Base-by-base conservation (phyloP, 23 tunicate species). In the Styela clava region DNA sequence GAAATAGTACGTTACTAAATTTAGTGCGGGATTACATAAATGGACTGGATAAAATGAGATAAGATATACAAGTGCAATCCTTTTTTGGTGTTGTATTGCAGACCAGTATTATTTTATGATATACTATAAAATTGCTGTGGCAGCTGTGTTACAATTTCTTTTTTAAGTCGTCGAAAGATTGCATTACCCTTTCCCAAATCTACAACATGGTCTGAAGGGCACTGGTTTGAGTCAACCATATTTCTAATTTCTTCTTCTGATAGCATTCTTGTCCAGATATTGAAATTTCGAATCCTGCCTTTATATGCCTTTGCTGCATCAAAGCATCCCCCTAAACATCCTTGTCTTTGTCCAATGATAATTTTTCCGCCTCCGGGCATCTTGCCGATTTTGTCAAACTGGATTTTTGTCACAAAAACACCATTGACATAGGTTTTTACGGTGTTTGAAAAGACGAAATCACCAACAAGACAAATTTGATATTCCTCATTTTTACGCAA, bases 341-440 rank as follows among this genome's bases (percentile, higher is more conserved):
- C 52, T 27, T 73, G 78, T 27, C 19, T 22, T 31, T 73, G 78
- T 1, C 78, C 78, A 16, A 73, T 73, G 16, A 73, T 73, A n/a
- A 73, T 34, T 73, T 32, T 73, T 34, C 78, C 78, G n/a, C 78
- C 78, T 35, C 56, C 78, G 18, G 78, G 78, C 18, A 73, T 2
- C 19, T 24, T 27, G 22, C 56, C 56, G 19, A 2, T 24, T 16
- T 27, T 73, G 12, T 73, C 78, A 73, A 73, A 73, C 26, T 32
- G 26, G 18, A 73, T 32, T 73, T 31, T 52, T 23, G 56, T 31
- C 16, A 19, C 56, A 20, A 2, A 34, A 16, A 23, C 27, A 25
- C 78, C 78, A 35, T 73, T 73, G 78, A 73, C 16, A 34, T 31
- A 73, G 19, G 56, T 73, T 18, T 16, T 16, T n/a, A 73, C 78